phyloP scores from a whole-genome alignment of 2,888 invertebrate species.

The Dryocosmus kuriphilus region DNA sequence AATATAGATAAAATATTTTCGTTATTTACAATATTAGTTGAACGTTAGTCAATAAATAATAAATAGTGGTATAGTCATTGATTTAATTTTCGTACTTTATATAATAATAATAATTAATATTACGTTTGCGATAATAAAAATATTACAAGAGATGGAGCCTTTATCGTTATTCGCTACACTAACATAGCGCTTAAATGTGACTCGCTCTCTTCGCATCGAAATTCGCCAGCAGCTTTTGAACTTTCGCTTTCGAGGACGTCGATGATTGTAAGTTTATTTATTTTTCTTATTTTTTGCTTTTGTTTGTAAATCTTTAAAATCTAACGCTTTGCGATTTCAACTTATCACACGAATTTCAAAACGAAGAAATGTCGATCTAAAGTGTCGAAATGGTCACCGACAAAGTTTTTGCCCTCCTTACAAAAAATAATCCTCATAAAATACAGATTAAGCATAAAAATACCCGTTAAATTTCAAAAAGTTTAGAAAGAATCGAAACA shows the following conservation, averaged over 20 bases:
- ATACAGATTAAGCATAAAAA: conserved; percentile 44
- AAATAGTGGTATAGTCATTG: conserved; percentile 75
- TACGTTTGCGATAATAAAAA: conserved; percentile 76
- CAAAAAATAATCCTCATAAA: conserved; percentile 5
- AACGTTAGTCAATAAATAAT: conserved; percentile 77
- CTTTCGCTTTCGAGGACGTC: conserved; percentile 50
- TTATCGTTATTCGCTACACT: conserved; percentile 66
- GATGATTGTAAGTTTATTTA: conserved; percentile 45
- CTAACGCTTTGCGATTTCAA: conserved; percentile 6
- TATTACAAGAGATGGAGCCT: conserved; percentile 77
- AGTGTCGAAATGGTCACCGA: conserved; percentile 63
- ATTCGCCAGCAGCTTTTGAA: conserved; percentile 51
- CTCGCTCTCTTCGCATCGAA: conserved; percentile 56
- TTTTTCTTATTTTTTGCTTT: conserved; percentile 44
- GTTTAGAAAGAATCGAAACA: conserved; percentile 1
- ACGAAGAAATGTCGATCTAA: conserved; percentile 59
- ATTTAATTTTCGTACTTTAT: conserved; percentile 60
- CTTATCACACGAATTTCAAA: conserved; percentile 54
- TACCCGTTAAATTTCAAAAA: conserved; percentile 4
- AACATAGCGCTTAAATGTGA: conserved; percentile 56
- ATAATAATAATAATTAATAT: conserved; percentile 64
- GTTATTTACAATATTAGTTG: conserved; percentile 77
- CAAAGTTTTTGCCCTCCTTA: conserved; percentile 34
- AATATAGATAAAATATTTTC: conserved; percentile 78
- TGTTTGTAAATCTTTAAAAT: conserved; percentile 38